Percentiles rank a stretch among this genome's conserved stretches.
Conservation (phyloP, 2,888 invertebrate species). For the Eupithecia inturbata region DNA sequence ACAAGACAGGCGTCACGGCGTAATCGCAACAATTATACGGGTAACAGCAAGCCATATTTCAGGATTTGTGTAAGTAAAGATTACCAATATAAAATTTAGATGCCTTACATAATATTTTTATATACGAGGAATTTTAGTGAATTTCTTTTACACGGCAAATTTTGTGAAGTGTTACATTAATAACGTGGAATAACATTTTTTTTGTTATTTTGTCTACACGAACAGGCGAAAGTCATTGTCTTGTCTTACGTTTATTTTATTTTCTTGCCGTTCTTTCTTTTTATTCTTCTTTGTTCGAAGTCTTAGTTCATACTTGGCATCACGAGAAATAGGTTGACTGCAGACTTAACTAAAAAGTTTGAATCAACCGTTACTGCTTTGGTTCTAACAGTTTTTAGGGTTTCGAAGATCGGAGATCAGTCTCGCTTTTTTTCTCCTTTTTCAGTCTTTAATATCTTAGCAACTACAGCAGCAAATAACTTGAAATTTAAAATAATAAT, state of each 20-base stretch:
- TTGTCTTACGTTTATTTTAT: too few species aligned
- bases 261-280: conserved; percentile 1
- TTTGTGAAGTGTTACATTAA: conserved; percentile 18
- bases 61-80: conserved; percentile 23
- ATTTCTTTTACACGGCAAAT: conserved; percentile 27
- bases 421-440: too few species aligned
- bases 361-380: background rate
- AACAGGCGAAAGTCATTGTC: too few species aligned
- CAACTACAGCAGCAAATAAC: too few species aligned
- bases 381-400: too few species aligned
- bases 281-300: too few species aligned
- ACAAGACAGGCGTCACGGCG: conserved; percentile 63
- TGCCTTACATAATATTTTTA: conserved; percentile 42
- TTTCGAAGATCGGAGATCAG: too few species aligned
- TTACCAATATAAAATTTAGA: conserved; percentile 48
- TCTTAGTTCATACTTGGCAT: background rate
- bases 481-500: too few species aligned
- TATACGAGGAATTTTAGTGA: conserved; percentile 49
- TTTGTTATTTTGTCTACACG: too few species aligned
- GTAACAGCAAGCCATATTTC: conserved; percentile 69
- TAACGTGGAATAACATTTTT: too few species aligned
- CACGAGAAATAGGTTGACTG: background rate
- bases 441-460: too few species aligned
- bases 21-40: conserved; percentile 58
- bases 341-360: conserved; percentile 1